Percentiles rank a stretch among this genome's conserved stretches.
Evolutionary conservation across 1,140 invertebrate genomes (phyloP).

Genomic region (Drosophila equinoxialis): DNA sequence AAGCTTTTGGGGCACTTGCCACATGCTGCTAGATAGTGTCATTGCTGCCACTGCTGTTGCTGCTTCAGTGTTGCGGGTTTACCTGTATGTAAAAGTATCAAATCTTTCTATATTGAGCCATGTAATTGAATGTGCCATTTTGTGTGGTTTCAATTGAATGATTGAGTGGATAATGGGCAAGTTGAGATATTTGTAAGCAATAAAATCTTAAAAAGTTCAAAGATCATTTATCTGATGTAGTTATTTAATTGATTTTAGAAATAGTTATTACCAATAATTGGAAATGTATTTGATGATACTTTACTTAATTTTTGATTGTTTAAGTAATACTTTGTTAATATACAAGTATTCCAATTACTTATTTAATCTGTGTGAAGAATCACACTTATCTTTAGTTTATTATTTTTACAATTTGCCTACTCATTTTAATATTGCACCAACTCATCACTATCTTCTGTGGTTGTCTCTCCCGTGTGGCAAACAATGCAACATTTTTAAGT

Average conservation of each 20-base stretch:
- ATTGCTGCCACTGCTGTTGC: background rate
- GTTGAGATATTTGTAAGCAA: background rate
- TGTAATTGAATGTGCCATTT: constrained; percentile 73
- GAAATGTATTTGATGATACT: no score
- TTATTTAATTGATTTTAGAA: no score
- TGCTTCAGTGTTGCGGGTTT: constrained; percentile 63
- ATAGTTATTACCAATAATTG: no score
- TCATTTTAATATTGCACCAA: background rate
- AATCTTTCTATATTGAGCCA: constrained; percentile 12
- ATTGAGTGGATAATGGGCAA: constrained; percentile 5
- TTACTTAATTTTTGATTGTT: no score
- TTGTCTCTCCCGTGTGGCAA: constrained; percentile 34
- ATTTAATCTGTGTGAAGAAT: no score
- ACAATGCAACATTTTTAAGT: constrained; percentile 65
- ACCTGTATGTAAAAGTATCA: constrained; percentile 43
- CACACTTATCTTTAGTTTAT: background rate
- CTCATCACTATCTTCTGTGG: constrained; percentile 13
- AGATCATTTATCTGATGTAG: no score
- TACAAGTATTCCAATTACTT: background rate
- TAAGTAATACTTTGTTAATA: no score
- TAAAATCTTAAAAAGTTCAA: no score
- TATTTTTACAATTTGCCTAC: background rate
- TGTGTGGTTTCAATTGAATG: constrained; percentile 44
- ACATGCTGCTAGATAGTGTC: constrained; percentile 42
- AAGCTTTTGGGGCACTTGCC: constrained; percentile 4